These are phyloP conservation scores for Geococcyx californianus DNA, from an alignment of 2,113 vertebrate species.

Conservation along the genomic window DNA sequence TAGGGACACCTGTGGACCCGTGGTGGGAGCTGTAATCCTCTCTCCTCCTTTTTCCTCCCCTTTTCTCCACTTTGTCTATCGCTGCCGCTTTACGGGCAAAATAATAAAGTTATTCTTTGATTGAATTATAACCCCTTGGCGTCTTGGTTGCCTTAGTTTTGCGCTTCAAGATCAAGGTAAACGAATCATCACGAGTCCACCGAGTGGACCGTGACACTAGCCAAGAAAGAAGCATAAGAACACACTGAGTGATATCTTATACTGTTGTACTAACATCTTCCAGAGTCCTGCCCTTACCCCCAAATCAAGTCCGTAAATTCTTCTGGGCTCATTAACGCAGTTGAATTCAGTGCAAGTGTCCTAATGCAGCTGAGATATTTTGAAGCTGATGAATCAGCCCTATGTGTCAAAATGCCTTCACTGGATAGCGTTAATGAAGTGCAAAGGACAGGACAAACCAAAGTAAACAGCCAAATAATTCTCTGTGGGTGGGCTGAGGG, in stretches of 20 bases:
- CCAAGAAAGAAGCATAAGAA: not conserved
- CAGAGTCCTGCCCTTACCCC: not conserved
- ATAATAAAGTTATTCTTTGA: too few species aligned
- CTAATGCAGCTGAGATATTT: not conserved
- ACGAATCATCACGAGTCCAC: too few species aligned
- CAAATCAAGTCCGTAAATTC: rapidly evolving
- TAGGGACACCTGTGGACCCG: too few species aligned
- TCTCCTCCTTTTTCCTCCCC: too few species aligned
- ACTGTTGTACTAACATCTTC: conserved; percentile 15
- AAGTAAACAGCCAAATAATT: not conserved
- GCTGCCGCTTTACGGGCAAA: too few species aligned
- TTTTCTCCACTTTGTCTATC: too few species aligned
- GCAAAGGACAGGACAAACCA: not conserved
- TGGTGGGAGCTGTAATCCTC: too few species aligned
- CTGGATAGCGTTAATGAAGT: not conserved
- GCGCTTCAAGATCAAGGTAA: too few species aligned
- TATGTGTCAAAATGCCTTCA: not conserved
- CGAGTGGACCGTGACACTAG: too few species aligned
- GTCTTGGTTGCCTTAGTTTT: too few species aligned
- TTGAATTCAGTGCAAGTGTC: not conserved
- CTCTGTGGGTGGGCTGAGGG: not conserved
- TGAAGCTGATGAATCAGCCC: not conserved
- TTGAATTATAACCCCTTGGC: too few species aligned
- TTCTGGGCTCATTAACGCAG: not conserved
- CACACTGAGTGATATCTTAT: not conserved